Conservation (phyloP, 2,113 vertebrate genomes). For the Pedetes capensis region DNA sequence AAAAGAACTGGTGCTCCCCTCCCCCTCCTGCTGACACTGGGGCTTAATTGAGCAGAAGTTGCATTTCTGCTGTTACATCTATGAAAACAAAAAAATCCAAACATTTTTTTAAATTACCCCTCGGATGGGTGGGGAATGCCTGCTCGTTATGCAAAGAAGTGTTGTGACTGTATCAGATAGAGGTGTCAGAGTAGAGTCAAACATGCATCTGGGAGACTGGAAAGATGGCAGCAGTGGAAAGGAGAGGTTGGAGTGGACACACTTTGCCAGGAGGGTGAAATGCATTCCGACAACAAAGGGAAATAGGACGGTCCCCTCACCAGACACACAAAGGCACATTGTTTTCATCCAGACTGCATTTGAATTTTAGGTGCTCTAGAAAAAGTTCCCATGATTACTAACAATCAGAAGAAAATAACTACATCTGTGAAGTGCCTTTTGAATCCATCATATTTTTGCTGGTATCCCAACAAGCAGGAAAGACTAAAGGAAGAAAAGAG, state of each 20-base stretch:
- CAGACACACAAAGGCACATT: constrained; percentile 77
- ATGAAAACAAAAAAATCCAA: constrained; percentile 79
- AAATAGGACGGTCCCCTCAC: constrained; percentile 71
- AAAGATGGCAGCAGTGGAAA: constrained; percentile 53
- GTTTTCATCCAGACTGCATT: constrained; percentile 60
- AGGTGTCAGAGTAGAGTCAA: constrained; percentile 72
- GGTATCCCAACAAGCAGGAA: background rate
- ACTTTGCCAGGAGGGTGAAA: constrained; percentile 82
- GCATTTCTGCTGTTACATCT: constrained; percentile 74
- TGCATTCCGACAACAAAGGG: constrained; percentile 80
- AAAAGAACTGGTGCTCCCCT: constrained; percentile 6
- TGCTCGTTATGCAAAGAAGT: constrained; percentile 62
- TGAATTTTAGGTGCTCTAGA: constrained; percentile 42
- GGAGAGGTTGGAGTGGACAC: constrained; percentile 79
- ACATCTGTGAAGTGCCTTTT: background rate
- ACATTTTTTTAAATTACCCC: constrained; percentile 82
- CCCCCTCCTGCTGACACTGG: constrained; percentile 32
- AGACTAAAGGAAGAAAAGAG: background rate
- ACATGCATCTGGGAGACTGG: constrained; percentile 70
- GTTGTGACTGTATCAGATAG: constrained; percentile 72
- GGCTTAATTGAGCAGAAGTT: constrained; percentile 84
- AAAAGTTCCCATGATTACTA: constrained; percentile 67
- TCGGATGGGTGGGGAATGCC: constrained; percentile 64
- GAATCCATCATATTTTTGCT: constrained; percentile 37
- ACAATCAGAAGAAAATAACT: constrained; percentile 27